Percentiles rank a stretch among this genome's conserved stretches.
Evolutionary conservation across 1,140 invertebrate genomes (phyloP).

Genomic region (Drosophila pandora): DNA sequence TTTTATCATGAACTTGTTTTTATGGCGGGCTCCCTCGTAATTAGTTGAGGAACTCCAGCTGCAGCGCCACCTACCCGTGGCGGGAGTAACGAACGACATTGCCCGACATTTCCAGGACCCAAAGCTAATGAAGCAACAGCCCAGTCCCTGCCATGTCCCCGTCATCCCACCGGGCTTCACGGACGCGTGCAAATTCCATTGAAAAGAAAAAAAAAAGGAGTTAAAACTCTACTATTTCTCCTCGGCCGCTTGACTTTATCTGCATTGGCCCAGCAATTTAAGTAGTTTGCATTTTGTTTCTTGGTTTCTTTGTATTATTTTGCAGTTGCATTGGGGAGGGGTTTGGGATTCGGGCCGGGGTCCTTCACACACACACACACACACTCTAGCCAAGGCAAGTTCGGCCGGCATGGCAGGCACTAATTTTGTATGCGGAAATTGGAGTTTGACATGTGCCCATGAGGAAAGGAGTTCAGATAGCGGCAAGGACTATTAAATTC

Average conservation of each 20-base stretch:
- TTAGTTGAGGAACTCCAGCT: constrained; percentile 62
- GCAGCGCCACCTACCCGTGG: constrained; percentile 64
- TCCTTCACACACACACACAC: constrained; percentile 9
- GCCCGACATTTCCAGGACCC: constrained; percentile 64
- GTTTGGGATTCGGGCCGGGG: not conserved
- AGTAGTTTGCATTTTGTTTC: constrained; percentile 45
- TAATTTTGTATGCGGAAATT: constrained; percentile 59
- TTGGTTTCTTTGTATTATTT: constrained; percentile 39
- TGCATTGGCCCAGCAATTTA: constrained; percentile 67
- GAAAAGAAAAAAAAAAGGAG: constrained; percentile 54
- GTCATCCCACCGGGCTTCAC: constrained; percentile 44
- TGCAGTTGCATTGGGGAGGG: constrained; percentile 6
- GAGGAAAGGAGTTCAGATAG: not conserved
- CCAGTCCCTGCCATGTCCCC: constrained; percentile 4
- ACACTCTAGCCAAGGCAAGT: constrained; percentile 29
- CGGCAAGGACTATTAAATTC: not conserved
- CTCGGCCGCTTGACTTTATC: constrained; percentile 49
- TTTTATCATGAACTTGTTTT: constrained; percentile 57
- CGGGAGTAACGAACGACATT: constrained; percentile 80
- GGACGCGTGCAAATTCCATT: constrained; percentile 75
- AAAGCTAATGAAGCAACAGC: constrained; percentile 67
- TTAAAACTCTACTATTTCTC: constrained; percentile 38
- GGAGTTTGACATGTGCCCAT: constrained; percentile 53
- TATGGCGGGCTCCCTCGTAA: constrained; percentile 49
- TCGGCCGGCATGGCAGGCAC: constrained; percentile 22